A percentile compares a stretch with the other conserved stretches of the same genome.
Evolutionary conservation across 37 sponge, comb jelly and placozoan species (phyloP).

Genomic region (Bolinopsis microptera): DNA sequence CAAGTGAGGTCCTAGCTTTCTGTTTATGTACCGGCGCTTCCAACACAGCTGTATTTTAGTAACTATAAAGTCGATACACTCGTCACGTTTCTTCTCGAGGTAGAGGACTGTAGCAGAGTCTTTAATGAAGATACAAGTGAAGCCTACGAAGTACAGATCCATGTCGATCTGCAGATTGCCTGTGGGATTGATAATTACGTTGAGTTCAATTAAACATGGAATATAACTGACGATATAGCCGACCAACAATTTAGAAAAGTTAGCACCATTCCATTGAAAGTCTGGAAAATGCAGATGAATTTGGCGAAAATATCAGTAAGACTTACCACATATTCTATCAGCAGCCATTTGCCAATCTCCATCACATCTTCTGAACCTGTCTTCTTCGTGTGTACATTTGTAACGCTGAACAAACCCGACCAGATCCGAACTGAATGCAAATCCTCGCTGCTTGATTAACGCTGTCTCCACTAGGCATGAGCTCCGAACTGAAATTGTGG

Average conservation of each 20-base stretch:
- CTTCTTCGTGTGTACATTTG: slow-evolving; percentile 49
- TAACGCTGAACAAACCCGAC: slow-evolving; percentile 5
- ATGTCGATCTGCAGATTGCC: slow-evolving; percentile 44
- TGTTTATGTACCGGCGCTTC: slow-evolving; percentile 48
- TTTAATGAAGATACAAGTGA: slow-evolving; percentile 51
- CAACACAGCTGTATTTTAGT: slow-evolving; percentile 50
- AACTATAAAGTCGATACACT: slow-evolving; percentile 24
- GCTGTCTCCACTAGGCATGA: slow-evolving; percentile 47
- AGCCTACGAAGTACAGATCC: slow-evolving; percentile 16
- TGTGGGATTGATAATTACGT: background rate
- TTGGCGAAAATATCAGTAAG: too few species aligned
- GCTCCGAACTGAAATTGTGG: background rate
- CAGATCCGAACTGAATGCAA: slow-evolving; percentile 37
- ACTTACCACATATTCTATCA: slow-evolving; percentile 47
- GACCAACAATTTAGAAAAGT: too few species aligned
- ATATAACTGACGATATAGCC: too few species aligned
- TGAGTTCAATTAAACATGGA: too few species aligned
- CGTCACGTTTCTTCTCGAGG: slow-evolving; percentile 54
- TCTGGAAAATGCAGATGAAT: too few species aligned
- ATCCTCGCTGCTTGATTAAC: slow-evolving; percentile 8
- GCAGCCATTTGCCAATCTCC: slow-evolving; percentile 53
- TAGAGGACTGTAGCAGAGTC: slow-evolving; percentile 51
- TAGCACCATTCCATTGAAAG: too few species aligned
- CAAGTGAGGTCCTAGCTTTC: background rate
- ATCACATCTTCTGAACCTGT: slow-evolving; percentile 36